phyloP scores from a whole-genome alignment of 1,140 invertebrate genomes.

The Cheumatopsyche charites region DNA sequence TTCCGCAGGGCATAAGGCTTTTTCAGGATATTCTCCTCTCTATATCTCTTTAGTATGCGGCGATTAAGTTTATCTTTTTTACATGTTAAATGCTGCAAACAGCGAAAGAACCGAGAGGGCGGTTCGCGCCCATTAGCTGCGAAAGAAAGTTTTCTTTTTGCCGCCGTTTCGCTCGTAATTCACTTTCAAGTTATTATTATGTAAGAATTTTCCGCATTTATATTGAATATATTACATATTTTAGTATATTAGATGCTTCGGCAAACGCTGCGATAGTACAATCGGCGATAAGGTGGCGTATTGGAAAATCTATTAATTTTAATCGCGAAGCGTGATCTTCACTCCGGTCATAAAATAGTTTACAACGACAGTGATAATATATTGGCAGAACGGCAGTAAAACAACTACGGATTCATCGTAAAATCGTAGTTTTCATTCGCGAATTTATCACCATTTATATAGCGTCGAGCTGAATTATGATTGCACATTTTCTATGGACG shows the following conservation, averaged over 20 bases:
- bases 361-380: background rate
- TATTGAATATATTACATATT: too few species aligned
- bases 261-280: too few species aligned
- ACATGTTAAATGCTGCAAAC: conserved; percentile 33
- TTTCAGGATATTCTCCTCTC: conserved; percentile 15
- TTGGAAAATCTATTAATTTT: conserved; percentile 6
- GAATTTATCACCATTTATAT: too few species aligned
- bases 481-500: too few species aligned
- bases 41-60: conserved; percentile 2
- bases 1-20: background rate
- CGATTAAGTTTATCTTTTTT: conserved; percentile 33
- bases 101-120: conserved; percentile 7
- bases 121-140: conserved; percentile 19
- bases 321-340: background rate
- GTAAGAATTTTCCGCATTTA: too few species aligned
- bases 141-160: conserved; percentile 23
- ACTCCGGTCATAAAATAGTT: background rate
- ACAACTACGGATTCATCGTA: too few species aligned
- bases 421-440: too few species aligned
- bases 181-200: conserved; percentile 2
- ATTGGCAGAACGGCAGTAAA: too few species aligned
- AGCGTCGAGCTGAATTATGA: too few species aligned
- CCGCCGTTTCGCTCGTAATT: background rate
- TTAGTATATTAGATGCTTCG: too few species aligned
- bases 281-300: background rate